Conservation (phyloP, 1,140 invertebrate species). For the Drosophila varians region DNA sequence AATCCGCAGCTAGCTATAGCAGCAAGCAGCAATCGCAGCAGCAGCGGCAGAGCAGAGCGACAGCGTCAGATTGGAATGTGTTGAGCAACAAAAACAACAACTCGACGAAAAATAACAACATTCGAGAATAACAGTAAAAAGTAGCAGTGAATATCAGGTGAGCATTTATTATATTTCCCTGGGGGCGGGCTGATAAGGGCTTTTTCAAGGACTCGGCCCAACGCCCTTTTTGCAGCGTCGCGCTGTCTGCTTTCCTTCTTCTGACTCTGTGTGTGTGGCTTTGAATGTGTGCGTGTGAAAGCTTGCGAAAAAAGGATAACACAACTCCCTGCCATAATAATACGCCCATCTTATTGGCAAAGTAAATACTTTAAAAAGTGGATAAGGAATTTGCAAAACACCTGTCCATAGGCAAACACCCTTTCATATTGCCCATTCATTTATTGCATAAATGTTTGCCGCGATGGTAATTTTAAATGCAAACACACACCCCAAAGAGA, state of each 20-base stretch:
- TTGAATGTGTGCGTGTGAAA: slow-evolving; percentile 49
- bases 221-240: slow-evolving; percentile 75
- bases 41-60: slow-evolving; percentile 44
- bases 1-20: too few species aligned
- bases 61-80: slow-evolving; percentile 67
- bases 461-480: slow-evolving; percentile 39
- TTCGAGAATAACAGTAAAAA: slow-evolving; percentile 4
- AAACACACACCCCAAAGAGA: slow-evolving; percentile 7
- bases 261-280: slow-evolving; percentile 13
- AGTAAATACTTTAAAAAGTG: slow-evolving; percentile 7
- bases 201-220: slow-evolving; percentile 58
- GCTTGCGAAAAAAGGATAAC: slow-evolving; percentile 61
- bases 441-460: slow-evolving; percentile 57
- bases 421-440: slow-evolving; percentile 40
- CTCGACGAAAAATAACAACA: slow-evolving; percentile 50
- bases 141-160: slow-evolving; percentile 33
- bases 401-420: slow-evolving; percentile 1
- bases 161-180: slow-evolving; percentile 30
- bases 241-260: slow-evolving; percentile 66
- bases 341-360: background rate
- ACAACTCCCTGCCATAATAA: too few species aligned
- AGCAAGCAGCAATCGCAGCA: slow-evolving; percentile 30
- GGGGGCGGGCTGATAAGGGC: slow-evolving; percentile 2
- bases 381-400: background rate
- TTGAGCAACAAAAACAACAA: slow-evolving; percentile 23